phyloP scores from a whole-genome alignment of 2,797 vertebrate genomes.

The Halcyon leucocephala region DNA sequence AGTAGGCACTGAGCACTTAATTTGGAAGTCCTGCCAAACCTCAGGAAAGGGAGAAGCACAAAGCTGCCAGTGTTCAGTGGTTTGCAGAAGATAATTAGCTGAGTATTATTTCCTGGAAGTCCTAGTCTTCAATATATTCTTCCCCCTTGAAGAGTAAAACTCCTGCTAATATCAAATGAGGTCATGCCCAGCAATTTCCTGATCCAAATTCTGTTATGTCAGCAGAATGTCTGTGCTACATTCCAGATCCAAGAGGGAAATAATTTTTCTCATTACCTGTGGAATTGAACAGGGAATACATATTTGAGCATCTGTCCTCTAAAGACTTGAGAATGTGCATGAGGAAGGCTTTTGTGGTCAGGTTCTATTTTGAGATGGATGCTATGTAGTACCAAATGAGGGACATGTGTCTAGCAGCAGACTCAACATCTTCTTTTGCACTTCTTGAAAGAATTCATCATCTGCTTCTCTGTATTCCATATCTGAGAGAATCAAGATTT shows the following conservation, averaged over 20 bases:
- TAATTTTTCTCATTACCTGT: slow-evolving; percentile 40
- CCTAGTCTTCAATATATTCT: neutral
- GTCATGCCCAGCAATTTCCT: slow-evolving; percentile 56
- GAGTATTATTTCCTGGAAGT: slow-evolving; percentile 46
- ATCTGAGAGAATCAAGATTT: neutral
- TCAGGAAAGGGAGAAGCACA: neutral
- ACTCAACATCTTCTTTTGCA: neutral
- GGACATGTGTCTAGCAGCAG: neutral
- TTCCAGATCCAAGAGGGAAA: slow-evolving; percentile 8
- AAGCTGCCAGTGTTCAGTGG: neutral
- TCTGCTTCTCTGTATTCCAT: neutral
- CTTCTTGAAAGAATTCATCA: neutral
- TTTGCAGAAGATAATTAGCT: slow-evolving; percentile 17
- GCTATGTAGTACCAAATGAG: neutral
- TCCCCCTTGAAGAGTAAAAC: slow-evolving; percentile 45
- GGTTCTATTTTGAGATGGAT: neutral
- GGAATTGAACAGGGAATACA: neutral
- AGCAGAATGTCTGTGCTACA: slow-evolving; percentile 18
- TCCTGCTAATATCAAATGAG: slow-evolving; percentile 27
- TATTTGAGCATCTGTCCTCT: neutral
- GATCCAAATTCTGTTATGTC: slow-evolving; percentile 32
- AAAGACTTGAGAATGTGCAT: accelerated
- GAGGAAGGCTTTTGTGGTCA: neutral
- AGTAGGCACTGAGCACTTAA: neutral
- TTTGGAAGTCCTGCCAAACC: neutral